phyloP scores from a whole-genome alignment of 2,888 invertebrate genomes.

The Euproctis similis region DNA sequence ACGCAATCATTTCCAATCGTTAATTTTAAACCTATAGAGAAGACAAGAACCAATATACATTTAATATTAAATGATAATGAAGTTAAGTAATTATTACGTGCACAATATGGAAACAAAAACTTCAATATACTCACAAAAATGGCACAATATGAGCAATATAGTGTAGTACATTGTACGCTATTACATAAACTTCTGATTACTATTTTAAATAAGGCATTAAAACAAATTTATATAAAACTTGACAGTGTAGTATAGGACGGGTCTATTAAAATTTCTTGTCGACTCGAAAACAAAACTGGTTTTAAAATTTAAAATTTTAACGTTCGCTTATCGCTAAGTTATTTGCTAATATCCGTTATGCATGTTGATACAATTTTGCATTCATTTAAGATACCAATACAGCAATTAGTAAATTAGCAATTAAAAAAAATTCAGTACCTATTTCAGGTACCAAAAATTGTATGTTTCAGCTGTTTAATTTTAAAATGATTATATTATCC shows the following conservation, averaged over 20 bases:
- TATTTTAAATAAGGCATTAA: constrained; percentile 6
- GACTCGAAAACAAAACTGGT: neutral
- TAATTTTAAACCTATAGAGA: constrained; percentile 9
- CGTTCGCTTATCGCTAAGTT: constrained; percentile 11
- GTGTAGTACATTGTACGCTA: constrained; percentile 15
- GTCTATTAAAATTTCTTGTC: neutral
- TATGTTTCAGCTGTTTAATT: too few relatives aligned
- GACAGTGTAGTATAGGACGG: constrained; percentile 11
- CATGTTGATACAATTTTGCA: neutral
- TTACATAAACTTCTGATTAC: constrained; percentile 5
- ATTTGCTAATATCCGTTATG: constrained; percentile 1
- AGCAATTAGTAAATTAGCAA: too few relatives aligned
- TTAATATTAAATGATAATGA: constrained; percentile 1
- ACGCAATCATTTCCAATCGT: constrained; percentile 31
- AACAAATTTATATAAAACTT: constrained; percentile 13
- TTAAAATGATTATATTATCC: too few relatives aligned
- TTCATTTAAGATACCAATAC: neutral
- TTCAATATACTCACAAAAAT: constrained; percentile 19
- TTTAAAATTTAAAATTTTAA: neutral
- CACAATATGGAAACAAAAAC: too few relatives aligned
- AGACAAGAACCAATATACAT: constrained; percentile 4
- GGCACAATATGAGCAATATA: constrained; percentile 11
- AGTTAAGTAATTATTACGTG: neutral
- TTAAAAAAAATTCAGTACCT: too few relatives aligned
- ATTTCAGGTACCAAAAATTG: too few relatives aligned